Evolutionary conservation across 2,888 invertebrate species (phyloP), one percentile per base, ranked within the genome.

Genomic region (Sminthurides aquaticus): DNA sequence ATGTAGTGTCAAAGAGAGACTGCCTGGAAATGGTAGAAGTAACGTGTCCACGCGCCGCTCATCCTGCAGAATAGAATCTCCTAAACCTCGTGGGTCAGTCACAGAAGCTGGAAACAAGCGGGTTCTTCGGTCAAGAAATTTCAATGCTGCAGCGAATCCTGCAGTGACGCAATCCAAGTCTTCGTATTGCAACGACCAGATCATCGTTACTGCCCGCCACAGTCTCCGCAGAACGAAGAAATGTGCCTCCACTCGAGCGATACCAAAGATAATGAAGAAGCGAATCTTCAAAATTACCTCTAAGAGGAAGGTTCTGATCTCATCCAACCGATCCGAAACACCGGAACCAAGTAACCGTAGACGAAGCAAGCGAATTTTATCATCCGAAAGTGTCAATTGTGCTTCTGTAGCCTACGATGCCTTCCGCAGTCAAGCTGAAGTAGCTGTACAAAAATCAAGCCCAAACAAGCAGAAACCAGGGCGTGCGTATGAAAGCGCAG

Each of bases 71-170:
- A 60, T 64, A 61, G 28, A 43, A 49, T 49, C 24, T n/a, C 49
- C 61, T 26, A 48, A 25, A 11, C 8, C 48, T 29, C 20, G 18
- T 24, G n/a, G 29, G 56, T 34, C 43, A 11, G 5, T 15, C 15
- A 15, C 5, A 34, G 43, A 34, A 34, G 5, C 15, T 11, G 43
- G 15, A 11, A 34, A 34, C 8, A 66, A 66, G 24, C 62, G 71
- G 59, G 68, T 72, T n/a, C 57, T 72, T 1, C 67, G 72, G 2
- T 72, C 72, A 18, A 34, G 71, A 56, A 72, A 72, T 64, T 43
- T 69, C 3, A 71, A 72, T 66, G 60, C 67, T 28, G 43, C 67
- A 20, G 62, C 64, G n/a, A 64, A 25, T 8, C 66, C 56, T n/a
- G 29, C 55, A 20, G 15, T 11, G 5, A 11, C 15, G 15, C 43